These are phyloP conservation scores for Lithophane socia DNA, from an alignment of 2,888 invertebrate species.

Conservation along the genomic window DNA sequence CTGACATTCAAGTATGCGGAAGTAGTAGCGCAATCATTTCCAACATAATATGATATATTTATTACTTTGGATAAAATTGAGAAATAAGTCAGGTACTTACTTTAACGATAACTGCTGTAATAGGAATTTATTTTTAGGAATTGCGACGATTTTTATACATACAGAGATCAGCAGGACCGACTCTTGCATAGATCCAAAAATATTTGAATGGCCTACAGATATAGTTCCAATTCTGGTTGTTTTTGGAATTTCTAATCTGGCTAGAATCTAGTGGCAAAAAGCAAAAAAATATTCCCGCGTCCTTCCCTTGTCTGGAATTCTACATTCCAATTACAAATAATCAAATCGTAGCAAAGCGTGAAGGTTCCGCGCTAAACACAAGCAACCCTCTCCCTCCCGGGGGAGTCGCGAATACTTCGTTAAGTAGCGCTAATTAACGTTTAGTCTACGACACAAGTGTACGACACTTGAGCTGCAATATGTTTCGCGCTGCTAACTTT, in stretches of 20 bases:
- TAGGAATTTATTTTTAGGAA: slow-evolving; percentile 1
- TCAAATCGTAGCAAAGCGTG: slow-evolving; percentile 23
- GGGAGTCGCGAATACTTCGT: slow-evolving; percentile 58
- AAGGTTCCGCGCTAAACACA: slow-evolving; percentile 27
- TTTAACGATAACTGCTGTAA: slow-evolving; percentile 8
- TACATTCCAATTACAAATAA: slow-evolving; percentile 40
- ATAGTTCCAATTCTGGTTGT: neutral
- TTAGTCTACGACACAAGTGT: slow-evolving; percentile 55
- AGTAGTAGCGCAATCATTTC: slow-evolving; percentile 43
- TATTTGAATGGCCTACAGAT: neutral
- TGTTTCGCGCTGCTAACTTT: slow-evolving; percentile 42
- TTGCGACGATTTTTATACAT: neutral
- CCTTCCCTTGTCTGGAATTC: slow-evolving; percentile 4
- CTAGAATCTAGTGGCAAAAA: neutral
- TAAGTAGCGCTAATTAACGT: slow-evolving; percentile 61
- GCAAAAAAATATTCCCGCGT: no score
- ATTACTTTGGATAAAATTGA: slow-evolving; percentile 49
- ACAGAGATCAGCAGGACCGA: neutral
- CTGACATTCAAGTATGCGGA: slow-evolving; percentile 56
- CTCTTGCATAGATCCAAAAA: neutral
- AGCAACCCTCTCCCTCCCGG: slow-evolving; percentile 31
- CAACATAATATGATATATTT: slow-evolving; percentile 46
- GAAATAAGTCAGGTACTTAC: slow-evolving; percentile 36
- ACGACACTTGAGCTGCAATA: slow-evolving; percentile 47
- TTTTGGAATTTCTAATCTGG: no score